Conservation (phyloP, 2,797 vertebrate species). For the Sebastes itinus region DNA sequence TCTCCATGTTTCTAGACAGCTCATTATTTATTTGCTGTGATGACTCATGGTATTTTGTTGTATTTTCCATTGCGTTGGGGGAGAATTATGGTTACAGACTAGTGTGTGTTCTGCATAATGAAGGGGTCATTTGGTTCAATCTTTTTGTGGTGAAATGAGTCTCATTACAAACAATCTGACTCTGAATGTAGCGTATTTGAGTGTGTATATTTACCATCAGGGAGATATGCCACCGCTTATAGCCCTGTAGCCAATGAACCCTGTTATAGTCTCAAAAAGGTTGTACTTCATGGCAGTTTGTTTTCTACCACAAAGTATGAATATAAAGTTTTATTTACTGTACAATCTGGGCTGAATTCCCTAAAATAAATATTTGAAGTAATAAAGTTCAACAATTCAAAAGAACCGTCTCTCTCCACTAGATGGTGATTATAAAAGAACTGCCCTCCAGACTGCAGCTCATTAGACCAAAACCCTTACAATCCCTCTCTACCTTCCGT, state of each 20-base stretch:
- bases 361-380: conserved; percentile 1
- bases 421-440: conserved; percentile 26
- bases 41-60: background rate
- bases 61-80: background rate
- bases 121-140: background rate
- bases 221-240: background rate
- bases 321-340: background rate
- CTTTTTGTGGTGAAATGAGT: background rate
- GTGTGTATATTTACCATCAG: background rate
- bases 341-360: background rate
- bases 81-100: background rate
- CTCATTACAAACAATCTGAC: background rate
- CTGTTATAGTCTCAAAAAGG: background rate
- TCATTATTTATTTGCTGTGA: background rate
- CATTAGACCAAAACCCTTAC: conserved; percentile 42
- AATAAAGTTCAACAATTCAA: conserved; percentile 3
- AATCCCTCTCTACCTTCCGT: conserved; percentile 4
- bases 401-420: conserved; percentile 3
- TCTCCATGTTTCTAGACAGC: background rate
- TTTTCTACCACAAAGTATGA: background rate
- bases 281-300: background rate
- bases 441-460: conserved; percentile 27
- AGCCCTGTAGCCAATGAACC: background rate
- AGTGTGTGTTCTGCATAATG: background rate
- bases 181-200: background rate